These are phyloP conservation scores for Agonopterix heracliana DNA, from an alignment of 2,888 invertebrate species.

Conservation along the genomic window DNA sequence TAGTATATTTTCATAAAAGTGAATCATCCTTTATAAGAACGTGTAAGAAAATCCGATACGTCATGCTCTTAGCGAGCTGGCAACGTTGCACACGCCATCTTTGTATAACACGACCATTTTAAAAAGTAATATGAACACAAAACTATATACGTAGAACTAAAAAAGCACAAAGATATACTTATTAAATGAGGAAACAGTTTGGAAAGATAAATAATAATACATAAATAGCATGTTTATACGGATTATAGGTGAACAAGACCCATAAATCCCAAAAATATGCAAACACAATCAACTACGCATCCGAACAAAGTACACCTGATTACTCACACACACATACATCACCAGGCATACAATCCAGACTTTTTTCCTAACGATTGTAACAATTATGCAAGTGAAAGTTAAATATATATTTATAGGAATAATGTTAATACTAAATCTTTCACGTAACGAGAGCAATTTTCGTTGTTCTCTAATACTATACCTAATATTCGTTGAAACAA, in stretches of 20 bases:
- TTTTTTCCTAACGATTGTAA: not conserved
- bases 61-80: constrained; percentile 24
- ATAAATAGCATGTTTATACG: not conserved
- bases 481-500: constrained; percentile 70
- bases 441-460: constrained; percentile 19
- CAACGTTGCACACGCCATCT: constrained; percentile 44
- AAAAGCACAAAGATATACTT: too few species aligned
- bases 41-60: constrained; percentile 10
- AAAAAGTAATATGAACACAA: not conserved
- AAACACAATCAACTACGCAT: not conserved
- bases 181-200: too few species aligned
- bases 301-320: not conserved
- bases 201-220: not conserved
- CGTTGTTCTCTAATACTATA: constrained; percentile 60
- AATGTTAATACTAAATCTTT: constrained; percentile 14
- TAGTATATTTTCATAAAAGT: too few species aligned
- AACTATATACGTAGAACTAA: too few species aligned
- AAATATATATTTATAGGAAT: constrained; percentile 1
- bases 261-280: not conserved
- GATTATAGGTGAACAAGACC: too few species aligned
- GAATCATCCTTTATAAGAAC: too few species aligned
- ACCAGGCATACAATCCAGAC: not conserved
- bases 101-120: constrained; percentile 41
- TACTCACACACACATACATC: constrained; percentile 1
- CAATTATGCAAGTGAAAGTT: not conserved